Percentiles rank a stretch among this genome's conserved stretches.
Conservation (phyloP, 2,113 vertebrate genomes). For the Antennarius striatus region DNA sequence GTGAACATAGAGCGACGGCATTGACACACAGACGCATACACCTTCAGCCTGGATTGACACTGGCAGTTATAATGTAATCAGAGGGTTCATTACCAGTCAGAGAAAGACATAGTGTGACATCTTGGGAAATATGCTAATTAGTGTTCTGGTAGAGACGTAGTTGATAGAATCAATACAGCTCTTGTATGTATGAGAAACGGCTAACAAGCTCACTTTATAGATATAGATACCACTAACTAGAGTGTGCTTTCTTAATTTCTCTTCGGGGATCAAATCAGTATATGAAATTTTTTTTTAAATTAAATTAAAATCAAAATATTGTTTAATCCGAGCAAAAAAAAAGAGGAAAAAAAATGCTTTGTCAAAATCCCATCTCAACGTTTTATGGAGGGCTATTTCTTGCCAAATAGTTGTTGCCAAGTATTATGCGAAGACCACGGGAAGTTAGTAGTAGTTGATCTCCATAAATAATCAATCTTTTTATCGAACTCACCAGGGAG, state of each 20-base stretch:
- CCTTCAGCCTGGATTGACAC: conserved; percentile 41
- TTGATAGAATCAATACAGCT: neutral
- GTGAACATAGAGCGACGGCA: conserved; percentile 42
- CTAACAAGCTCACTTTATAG: too few relatives aligned
- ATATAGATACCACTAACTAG: too few relatives aligned
- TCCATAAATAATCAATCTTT: neutral
- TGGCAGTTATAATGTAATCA: conserved; percentile 26
- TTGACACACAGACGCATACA: conserved; percentile 36
- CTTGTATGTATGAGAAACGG: neutral
- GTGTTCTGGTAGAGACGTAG: neutral
- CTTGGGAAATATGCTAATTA: neutral
- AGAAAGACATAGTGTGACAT: neutral
- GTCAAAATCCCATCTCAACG: too few relatives aligned
- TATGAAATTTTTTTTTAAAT: too few relatives aligned
- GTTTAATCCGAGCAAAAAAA: too few relatives aligned
- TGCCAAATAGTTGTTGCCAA: neutral
- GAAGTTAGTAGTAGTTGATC: neutral
- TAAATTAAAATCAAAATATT: too few relatives aligned
- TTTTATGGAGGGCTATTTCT: neutral
- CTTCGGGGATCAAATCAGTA: too few relatives aligned
- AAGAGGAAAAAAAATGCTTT: too few relatives aligned
- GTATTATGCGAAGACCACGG: neutral
- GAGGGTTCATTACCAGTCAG: conserved; percentile 10
- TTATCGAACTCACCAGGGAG: neutral
- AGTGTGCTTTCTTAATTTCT: too few relatives aligned